Evolutionary conservation across 2,797 vertebrate species (phyloP).

Genomic region (Danio albolineatus): DNA sequence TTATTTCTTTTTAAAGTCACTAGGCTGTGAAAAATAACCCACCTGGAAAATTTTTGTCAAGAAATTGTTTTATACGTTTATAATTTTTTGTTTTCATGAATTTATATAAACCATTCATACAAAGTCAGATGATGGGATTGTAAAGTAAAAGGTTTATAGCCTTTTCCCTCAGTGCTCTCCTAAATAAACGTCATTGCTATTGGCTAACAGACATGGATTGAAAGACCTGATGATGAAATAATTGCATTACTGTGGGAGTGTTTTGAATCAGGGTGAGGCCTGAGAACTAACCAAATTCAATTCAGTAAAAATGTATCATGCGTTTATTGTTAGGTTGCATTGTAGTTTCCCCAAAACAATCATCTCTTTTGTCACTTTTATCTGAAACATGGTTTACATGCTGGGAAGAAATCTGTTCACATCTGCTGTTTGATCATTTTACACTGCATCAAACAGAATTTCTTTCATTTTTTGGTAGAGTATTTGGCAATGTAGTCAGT

Average conservation of each 20-base stretch:
- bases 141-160: background rate
- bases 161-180: background rate
- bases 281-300: background rate
- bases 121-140: constrained; percentile 48
- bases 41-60: background rate
- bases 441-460: background rate
- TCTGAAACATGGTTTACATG: background rate
- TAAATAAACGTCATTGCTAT: background rate
- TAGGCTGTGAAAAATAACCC: background rate
- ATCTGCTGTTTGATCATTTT: background rate
- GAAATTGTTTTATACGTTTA: background rate
- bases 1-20: background rate
- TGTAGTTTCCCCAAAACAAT: background rate
- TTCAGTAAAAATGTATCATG: background rate
- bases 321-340: background rate
- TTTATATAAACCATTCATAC: background rate
- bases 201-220: background rate
- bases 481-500: background rate
- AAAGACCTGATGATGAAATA: background rate
- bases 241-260: constrained; percentile 23
- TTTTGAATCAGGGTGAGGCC: constrained; percentile 53
- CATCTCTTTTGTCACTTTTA: background rate
- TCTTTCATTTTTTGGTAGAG: background rate
- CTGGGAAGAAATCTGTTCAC: background rate
- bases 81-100: background rate